phyloP scores from a whole-genome alignment of 2,888 invertebrate genomes.

The Heliconius charithonia region DNA sequence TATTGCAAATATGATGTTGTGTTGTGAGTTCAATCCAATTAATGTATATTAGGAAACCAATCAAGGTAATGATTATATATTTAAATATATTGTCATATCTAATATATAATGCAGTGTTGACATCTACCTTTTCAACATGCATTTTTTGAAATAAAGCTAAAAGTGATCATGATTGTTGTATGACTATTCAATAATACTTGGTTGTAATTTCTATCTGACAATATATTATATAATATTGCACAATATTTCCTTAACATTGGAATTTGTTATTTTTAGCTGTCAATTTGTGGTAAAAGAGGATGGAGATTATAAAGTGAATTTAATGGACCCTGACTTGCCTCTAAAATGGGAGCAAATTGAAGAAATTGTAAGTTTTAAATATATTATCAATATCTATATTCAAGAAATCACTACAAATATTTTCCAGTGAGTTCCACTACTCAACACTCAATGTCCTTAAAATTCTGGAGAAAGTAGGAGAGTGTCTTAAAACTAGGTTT shows the following conservation, averaged over 20 bases:
- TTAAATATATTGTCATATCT: too few relatives aligned
- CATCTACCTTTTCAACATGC: too few relatives aligned
- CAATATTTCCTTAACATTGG: neutral
- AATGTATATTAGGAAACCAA: too few relatives aligned
- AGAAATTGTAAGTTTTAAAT: conserved; percentile 90
- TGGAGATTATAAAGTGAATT: conserved; percentile 90
- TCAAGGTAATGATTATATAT: too few relatives aligned
- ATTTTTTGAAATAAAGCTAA: neutral
- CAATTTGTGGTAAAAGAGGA: conserved; percentile 95
- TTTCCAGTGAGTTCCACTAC: neutral
- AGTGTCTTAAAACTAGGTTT: too few relatives aligned
- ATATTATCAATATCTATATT: neutral
- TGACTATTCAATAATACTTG: too few relatives aligned
- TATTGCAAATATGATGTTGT: too few relatives aligned
- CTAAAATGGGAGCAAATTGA: conserved; percentile 97
- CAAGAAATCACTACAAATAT: neutral
- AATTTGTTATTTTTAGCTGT: conserved; percentile 85
- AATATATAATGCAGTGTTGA: too few relatives aligned
- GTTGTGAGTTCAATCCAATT: too few relatives aligned
- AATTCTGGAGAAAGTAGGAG: too few relatives aligned
- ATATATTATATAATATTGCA: neutral
- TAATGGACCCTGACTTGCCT: conserved; percentile 93
- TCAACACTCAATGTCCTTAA: too few relatives aligned
- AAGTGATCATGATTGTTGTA: neutral
- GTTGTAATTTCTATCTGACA: neutral